Base-by-base conservation (phyloP, 2,113 vertebrate genomes). In the Pachyramphus minor region DNA sequence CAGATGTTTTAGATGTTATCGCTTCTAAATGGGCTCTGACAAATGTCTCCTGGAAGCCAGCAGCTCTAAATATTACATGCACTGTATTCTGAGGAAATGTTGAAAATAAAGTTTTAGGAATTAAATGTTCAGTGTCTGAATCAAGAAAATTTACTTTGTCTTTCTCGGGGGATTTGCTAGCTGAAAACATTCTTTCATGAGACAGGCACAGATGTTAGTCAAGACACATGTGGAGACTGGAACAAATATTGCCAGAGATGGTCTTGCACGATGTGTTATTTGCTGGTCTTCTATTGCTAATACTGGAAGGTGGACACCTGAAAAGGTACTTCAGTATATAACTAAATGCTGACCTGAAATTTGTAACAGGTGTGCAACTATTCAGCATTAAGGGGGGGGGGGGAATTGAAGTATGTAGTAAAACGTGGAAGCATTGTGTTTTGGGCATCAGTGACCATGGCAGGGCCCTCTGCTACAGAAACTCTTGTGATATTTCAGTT, bases 1-100 rank as follows among this genome's bases (percentile, higher is more conserved):
- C 97, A 96, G 78, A 91, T 97, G 96, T 97, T 96, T 96, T 79
- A 90, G 82, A 76, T 35, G 75, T 96, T 96, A 91, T 86, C 41
- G 9, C 71, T 96, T 94, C 81, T 89, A 75, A 87, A 87, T 86
- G 72, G 89, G 49, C 78, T 91, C 95, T 96, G 91, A 84, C 84
- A 89, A 92, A 95, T 89, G 56, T 93, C 88, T 96, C 67, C 63
- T 78, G 75, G 50, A 97, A 97, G 60, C 53, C 93, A 84, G 84
- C 42, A 71, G 90, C 91, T 96, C 71, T 88, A 96, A 95, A 94
- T 94, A 87, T 72, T 88, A 12, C 55, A 55, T 49, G 76, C 24
- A 50, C 44, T 71, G 44, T 64, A 78, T 96, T 95, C 56, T 3
- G 33, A 94, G 91, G 77, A 93, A 92, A 87, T 60, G 83, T 52